Evolutionary conservation across 2,113 vertebrate genomes (phyloP).

Genomic region (Bucco capensis): DNA sequence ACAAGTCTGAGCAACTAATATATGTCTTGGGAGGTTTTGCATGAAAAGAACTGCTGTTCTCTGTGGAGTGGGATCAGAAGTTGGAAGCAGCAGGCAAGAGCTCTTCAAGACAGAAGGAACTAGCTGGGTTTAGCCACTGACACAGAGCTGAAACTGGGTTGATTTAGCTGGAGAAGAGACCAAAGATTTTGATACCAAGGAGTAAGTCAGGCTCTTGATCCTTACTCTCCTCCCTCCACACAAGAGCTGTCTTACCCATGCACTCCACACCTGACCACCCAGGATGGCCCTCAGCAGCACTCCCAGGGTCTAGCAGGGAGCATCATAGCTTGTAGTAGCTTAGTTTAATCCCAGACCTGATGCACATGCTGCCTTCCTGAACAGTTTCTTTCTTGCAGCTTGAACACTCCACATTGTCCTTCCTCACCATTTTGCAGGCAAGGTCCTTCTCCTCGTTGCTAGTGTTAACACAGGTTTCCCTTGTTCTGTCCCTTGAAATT

Average conservation of each 20-base stretch:
- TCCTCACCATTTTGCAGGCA: slow-evolving; percentile 19
- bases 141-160: not conserved
- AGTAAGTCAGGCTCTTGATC: not conserved
- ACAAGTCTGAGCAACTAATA: not conserved
- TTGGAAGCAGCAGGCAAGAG: not conserved
- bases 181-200: not conserved
- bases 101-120: not conserved
- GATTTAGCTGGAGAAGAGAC: not conserved
- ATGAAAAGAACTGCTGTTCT: not conserved
- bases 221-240: not conserved
- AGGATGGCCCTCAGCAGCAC: not conserved
- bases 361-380: slow-evolving; percentile 43
- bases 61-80: not conserved
- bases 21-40: not conserved
- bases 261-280: slow-evolving; percentile 12
- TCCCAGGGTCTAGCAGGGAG: not conserved
- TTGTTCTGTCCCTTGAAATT: slow-evolving; percentile 76
- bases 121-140: not conserved
- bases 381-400: slow-evolving; percentile 59
- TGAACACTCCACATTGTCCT: slow-evolving; percentile 64
- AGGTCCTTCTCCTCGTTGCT: slow-evolving; percentile 55
- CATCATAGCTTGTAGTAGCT: not conserved
- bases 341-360: slow-evolving; percentile 16
- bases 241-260: not conserved
- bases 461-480: slow-evolving; percentile 72